A percentile compares a stretch with the other conserved stretches of the same genome.
phyloP scores from a whole-genome alignment of 2,888 invertebrate genomes.

The Saturnia japonica region DNA sequence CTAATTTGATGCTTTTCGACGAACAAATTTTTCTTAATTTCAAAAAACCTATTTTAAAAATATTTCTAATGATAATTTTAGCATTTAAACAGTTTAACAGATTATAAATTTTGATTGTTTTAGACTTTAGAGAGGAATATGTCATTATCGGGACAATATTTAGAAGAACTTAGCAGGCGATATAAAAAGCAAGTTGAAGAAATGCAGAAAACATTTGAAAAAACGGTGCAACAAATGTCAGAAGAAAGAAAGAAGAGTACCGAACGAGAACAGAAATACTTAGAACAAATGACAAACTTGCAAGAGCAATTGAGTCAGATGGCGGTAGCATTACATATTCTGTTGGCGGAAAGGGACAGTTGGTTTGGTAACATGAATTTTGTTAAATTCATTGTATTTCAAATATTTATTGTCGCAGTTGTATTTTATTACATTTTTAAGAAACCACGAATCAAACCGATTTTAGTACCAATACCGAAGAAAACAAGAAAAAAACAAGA shows the following conservation, averaged over 20 bases:
- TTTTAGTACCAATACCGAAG: conserved; percentile 56
- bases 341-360: conserved; percentile 84
- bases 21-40: too few relatives aligned
- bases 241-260: conserved; percentile 87
- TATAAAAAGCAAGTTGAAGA: conserved; percentile 99
- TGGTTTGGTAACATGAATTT: conserved; percentile 84
- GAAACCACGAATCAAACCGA: conserved; percentile 60
- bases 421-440: conserved; percentile 78
- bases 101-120: conserved; percentile 41
- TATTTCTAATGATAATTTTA: background rate
- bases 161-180: conserved; percentile 96
- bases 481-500: conserved; percentile 65
- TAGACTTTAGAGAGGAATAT: conserved; percentile 97
- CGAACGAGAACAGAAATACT: conserved; percentile 89
- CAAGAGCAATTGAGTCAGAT: conserved; percentile 85
- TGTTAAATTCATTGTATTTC: conserved; percentile 77
- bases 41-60: too few relatives aligned
- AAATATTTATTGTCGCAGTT: conserved; percentile 72
- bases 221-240: conserved; percentile 87
- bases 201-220: conserved; percentile 92
- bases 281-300: conserved; percentile 88
- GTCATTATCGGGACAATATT: conserved; percentile 97
- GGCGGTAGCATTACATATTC: conserved; percentile 80
- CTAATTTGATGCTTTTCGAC: too few relatives aligned
- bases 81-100: background rate